Conservation (phyloP, 2,888 invertebrate species). For the Folsomia candida region DNA sequence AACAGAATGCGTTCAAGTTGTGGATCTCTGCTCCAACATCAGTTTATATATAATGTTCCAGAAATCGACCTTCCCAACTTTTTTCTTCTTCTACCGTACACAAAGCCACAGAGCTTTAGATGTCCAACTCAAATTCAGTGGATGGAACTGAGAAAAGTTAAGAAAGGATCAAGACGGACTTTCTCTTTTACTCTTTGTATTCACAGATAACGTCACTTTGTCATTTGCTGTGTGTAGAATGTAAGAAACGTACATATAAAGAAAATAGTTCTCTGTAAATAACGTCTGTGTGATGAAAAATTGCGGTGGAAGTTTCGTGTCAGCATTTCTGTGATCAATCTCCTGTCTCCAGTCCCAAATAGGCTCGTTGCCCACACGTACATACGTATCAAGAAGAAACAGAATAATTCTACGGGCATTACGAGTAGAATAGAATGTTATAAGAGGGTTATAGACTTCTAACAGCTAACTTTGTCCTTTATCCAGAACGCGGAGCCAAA, state of each 20-base stretch:
- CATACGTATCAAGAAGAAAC: too few relatives aligned
- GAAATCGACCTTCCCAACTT: not conserved
- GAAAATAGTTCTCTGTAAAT: constrained; percentile 5
- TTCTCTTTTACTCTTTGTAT: not conserved
- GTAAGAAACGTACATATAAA: not conserved
- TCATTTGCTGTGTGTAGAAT: not conserved
- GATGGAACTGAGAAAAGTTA: not conserved
- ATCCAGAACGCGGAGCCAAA: too few relatives aligned
- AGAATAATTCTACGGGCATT: too few relatives aligned
- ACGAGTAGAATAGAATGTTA: too few relatives aligned
- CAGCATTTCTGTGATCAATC: constrained; percentile 13
- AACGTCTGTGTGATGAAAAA: not conserved
- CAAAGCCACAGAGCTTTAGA: not conserved
- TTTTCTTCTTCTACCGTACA: not conserved
- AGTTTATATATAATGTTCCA: too few relatives aligned
- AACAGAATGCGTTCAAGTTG: too few relatives aligned
- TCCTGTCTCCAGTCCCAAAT: not conserved
- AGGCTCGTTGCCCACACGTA: too few relatives aligned
- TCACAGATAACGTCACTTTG: constrained; percentile 8
- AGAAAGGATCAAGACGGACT: not conserved
- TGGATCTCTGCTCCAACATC: too few relatives aligned
- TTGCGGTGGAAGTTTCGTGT: constrained; percentile 1
- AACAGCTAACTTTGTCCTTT: too few relatives aligned
- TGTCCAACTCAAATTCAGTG: too few relatives aligned
- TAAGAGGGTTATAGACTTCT: too few relatives aligned